A percentile compares a stretch with the other conserved stretches of the same genome.
Evolutionary conservation across 2,113 vertebrate species (phyloP).

Genomic region (Arvicanthis niloticus): DNA sequence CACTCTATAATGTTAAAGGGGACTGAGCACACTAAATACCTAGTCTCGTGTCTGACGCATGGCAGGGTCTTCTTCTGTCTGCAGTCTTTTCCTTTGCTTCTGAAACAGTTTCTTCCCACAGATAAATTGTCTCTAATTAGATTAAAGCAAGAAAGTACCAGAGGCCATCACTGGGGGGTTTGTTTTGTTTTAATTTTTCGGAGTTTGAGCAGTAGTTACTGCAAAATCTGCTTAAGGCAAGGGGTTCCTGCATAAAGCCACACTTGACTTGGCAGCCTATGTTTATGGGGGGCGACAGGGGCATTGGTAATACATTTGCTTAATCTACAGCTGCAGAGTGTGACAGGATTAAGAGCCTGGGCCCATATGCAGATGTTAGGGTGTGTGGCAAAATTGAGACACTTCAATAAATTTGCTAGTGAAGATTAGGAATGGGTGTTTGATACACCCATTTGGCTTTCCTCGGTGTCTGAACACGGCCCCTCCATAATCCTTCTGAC

Average conservation of each 20-base stretch:
- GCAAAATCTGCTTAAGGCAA: conserved; percentile 83
- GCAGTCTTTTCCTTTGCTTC: conserved; percentile 51
- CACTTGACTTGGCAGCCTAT: conserved; percentile 87
- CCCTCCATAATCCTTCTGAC: conserved; percentile 82
- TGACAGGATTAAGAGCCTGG: conserved; percentile 86
- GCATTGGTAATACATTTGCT: conserved; percentile 88
- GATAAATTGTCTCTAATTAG: conserved; percentile 76
- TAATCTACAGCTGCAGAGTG: conserved; percentile 87
- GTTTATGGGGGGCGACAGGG: conserved; percentile 85
- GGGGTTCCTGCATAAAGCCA: conserved; percentile 80
- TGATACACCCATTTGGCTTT: conserved; percentile 83
- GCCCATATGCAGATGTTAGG: conserved; percentile 85
- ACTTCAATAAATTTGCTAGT: conserved; percentile 85
- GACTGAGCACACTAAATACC: neutral
- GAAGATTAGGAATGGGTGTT: conserved; percentile 81
- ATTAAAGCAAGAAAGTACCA: conserved; percentile 72
- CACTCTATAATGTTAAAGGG: neutral
- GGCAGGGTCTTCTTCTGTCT: neutral
- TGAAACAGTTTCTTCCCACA: conserved; percentile 81
- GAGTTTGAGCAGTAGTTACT: conserved; percentile 74
- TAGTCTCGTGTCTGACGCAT: neutral
- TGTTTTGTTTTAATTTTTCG: conserved; percentile 27
- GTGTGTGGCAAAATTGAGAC: conserved; percentile 81
- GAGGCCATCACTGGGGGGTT: conserved; percentile 50
- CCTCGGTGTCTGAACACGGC: conserved; percentile 84